Evolutionary conservation across 2,888 invertebrate genomes (phyloP).

Genomic region (Orthosia cruda): DNA sequence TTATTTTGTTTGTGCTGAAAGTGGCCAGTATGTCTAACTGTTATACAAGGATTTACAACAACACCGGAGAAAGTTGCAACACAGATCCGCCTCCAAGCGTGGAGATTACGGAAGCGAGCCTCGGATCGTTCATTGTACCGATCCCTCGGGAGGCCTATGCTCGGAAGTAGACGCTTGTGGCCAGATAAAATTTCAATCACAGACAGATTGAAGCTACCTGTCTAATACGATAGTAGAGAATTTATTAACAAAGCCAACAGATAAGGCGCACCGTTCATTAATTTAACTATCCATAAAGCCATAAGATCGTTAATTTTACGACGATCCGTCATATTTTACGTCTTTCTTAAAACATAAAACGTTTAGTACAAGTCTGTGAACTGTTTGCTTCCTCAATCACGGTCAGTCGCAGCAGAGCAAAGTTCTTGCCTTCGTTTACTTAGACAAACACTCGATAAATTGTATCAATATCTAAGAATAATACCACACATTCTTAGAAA

Average conservation of each 20-base stretch:
- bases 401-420: constrained; percentile 24
- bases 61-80: background rate
- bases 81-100: constrained; percentile 20
- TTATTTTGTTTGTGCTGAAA: background rate
- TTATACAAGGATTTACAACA: background rate
- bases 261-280: constrained; percentile 16
- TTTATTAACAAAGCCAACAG: constrained; percentile 22
- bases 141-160: constrained; percentile 19
- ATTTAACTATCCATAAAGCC: constrained; percentile 37
- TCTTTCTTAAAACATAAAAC: constrained; percentile 49
- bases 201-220: constrained; percentile 32
- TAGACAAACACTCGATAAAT: constrained; percentile 34
- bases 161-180: constrained; percentile 30
- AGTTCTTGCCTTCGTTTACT: constrained; percentile 33
- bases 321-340: constrained; percentile 41
- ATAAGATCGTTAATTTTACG: constrained; percentile 41
- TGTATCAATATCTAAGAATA: constrained; percentile 19
- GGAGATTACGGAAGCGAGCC: constrained; percentile 43
- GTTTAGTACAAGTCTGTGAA: constrained; percentile 24
- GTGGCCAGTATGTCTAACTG: background rate
- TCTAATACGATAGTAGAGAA: background rate
- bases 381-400: constrained; percentile 47
- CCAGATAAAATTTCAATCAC: constrained; percentile 39
- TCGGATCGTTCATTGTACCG: constrained; percentile 21
- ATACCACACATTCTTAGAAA: constrained; percentile 31